phyloP scores from a whole-genome alignment of 1,140 invertebrate species.

The Diabrotica undecimpunctata region DNA sequence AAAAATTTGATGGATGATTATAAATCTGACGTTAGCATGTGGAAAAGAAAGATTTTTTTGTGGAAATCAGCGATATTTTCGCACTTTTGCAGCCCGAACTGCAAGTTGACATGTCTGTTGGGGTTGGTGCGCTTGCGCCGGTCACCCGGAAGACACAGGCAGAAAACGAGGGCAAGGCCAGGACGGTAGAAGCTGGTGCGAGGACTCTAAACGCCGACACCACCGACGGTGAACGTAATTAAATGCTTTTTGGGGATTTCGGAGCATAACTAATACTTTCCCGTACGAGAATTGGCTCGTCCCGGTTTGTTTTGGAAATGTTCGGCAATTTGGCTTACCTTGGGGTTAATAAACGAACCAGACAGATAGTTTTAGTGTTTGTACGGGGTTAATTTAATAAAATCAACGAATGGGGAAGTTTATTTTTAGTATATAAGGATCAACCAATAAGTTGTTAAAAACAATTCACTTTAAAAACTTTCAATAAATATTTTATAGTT shows the following conservation, averaged over 20 bases:
- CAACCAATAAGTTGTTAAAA: no score
- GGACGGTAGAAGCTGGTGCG: conserved; percentile 22
- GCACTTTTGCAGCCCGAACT: conserved; percentile 32
- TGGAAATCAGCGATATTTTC: conserved; percentile 11
- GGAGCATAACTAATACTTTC: background rate
- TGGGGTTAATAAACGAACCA: no score
- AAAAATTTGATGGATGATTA: no score
- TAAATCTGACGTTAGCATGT: background rate
- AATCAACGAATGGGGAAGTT: no score
- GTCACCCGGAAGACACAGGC: conserved; percentile 21
- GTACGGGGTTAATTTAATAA: no score
- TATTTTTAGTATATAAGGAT: no score
- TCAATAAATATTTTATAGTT: no score
- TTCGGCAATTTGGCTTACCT: no score
- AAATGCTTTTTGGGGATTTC: background rate
- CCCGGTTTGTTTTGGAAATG: no score
- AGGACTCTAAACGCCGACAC: conserved; percentile 6
- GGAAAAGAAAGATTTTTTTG: background rate
- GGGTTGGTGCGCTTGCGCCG: conserved; percentile 23
- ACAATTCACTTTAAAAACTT: no score
- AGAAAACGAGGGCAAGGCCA: conserved; percentile 33
- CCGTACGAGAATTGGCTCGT: no score
- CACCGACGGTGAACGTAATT: background rate
- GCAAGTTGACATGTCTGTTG: conserved; percentile 34
- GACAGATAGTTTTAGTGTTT: no score